phyloP scores from a whole-genome alignment of 2,797 vertebrate genomes.

The Acipenser transmontanus region DNA sequence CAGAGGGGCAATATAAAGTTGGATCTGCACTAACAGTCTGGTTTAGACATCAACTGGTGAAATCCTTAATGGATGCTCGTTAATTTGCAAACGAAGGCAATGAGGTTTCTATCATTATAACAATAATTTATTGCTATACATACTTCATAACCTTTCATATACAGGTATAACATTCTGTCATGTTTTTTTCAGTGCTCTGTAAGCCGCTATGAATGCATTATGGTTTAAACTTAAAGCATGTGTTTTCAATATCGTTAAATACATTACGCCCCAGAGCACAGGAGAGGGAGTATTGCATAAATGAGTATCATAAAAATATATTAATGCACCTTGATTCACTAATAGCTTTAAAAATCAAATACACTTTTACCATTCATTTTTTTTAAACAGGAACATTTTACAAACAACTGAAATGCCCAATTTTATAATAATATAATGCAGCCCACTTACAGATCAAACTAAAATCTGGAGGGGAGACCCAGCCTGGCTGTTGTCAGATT shows the following conservation, averaged over 20 bases:
- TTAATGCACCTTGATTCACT: neutral
- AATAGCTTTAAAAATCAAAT: no score
- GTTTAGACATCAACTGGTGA: no score
- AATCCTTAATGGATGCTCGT: neutral
- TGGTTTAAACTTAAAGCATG: conserved; percentile 46
- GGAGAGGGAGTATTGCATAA: conserved; percentile 25
- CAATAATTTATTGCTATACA: conserved; percentile 17
- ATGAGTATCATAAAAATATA: conserved; percentile 9
- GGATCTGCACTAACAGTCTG: no score
- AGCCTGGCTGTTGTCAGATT: no score
- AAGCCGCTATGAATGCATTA: conserved; percentile 36
- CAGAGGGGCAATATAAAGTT: no score
- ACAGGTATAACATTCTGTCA: conserved; percentile 40
- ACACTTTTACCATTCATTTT: no score
- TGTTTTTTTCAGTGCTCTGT: conserved; percentile 34
- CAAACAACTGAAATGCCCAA: no score
- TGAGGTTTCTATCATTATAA: conserved; percentile 15
- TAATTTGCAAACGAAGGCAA: conserved; percentile 9
- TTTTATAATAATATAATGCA: no score
- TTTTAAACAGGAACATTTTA: no score
- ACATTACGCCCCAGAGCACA: conserved; percentile 36
- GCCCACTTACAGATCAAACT: no score
- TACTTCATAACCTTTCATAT: conserved; percentile 28
- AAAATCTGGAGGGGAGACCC: no score
- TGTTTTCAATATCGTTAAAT: conserved; percentile 42